phyloP scores from a whole-genome alignment of 2,113 vertebrate genomes.

The Camelus bactrianus region DNA sequence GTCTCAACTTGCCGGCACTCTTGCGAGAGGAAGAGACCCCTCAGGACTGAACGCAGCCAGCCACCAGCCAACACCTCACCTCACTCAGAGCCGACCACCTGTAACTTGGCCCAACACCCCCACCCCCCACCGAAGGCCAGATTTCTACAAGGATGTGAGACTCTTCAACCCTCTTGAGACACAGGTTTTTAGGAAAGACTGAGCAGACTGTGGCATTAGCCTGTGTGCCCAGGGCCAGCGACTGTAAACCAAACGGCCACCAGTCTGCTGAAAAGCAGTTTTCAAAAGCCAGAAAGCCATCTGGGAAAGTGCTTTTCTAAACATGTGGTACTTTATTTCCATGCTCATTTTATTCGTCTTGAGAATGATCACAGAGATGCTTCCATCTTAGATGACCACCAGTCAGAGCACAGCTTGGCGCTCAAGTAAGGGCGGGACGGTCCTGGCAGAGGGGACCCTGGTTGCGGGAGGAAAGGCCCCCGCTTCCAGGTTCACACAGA shows the following conservation, averaged over 20 bases:
- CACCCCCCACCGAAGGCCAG: rapidly evolving
- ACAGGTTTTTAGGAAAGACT: not conserved
- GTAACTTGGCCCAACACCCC: not conserved
- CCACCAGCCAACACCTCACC: not conserved
- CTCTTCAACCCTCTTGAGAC: not conserved
- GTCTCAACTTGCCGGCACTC: not conserved
- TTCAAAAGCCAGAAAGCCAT: not conserved
- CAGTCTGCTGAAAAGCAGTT: not conserved
- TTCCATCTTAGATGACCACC: not conserved
- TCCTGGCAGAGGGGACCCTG: rapidly evolving
- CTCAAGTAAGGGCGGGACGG: not conserved
- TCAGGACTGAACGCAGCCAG: rapidly evolving
- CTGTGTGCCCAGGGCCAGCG: rapidly evolving
- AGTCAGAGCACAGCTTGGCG: not conserved
- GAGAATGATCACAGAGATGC: not conserved
- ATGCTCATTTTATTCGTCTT: not conserved
- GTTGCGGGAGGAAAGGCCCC: not conserved
- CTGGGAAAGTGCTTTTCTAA: not conserved
- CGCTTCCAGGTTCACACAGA: not conserved
- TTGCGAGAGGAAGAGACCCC: not conserved
- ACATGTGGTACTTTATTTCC: not conserved
- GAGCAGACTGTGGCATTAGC: not conserved
- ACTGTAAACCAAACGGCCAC: not conserved
- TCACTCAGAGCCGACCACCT: not conserved
- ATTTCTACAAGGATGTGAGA: not conserved